Conservation (phyloP, 35 echinoderm and acorn worm species). For the Patiria miniata region DNA sequence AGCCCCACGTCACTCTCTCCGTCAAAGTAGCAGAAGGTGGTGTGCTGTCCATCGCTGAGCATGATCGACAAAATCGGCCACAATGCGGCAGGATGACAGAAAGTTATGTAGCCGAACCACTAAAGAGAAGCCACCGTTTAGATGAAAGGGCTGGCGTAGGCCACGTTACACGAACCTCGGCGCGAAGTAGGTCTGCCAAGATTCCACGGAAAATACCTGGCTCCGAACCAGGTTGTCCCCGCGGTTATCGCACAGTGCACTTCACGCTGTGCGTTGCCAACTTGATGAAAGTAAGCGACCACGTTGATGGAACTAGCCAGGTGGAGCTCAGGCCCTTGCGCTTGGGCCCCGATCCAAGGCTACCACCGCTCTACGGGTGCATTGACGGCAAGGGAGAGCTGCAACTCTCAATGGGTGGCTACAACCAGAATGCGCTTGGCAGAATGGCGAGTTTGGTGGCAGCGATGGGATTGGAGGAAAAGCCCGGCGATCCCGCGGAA, state of each 20-base stretch:
- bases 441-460: constrained; percentile 12
- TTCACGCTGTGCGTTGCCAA: neutral
- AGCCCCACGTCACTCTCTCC: neutral
- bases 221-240: neutral
- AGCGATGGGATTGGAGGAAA: neutral
- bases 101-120: neutral
- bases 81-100: neutral
- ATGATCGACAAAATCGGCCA: neutral
- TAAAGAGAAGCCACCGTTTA: neutral
- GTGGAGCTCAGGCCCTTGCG: neutral
- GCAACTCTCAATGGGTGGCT: constrained; percentile 1
- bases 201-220: neutral
- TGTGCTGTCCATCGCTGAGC: neutral
- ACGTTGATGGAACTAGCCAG: neutral
- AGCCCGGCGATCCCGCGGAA: neutral
- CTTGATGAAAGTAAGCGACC: neutral
- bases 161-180: neutral
- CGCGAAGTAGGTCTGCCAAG: neutral
- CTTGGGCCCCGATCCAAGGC: neutral
- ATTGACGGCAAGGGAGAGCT: constrained; percentile 16
- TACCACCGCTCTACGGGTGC: neutral
- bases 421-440: constrained; percentile 3
- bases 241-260: neutral
- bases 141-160: neutral
- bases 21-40: neutral